Base-by-base conservation (phyloP, 92 coral and sea anemone species). In the Umimayanthus chanpuru region DNA sequence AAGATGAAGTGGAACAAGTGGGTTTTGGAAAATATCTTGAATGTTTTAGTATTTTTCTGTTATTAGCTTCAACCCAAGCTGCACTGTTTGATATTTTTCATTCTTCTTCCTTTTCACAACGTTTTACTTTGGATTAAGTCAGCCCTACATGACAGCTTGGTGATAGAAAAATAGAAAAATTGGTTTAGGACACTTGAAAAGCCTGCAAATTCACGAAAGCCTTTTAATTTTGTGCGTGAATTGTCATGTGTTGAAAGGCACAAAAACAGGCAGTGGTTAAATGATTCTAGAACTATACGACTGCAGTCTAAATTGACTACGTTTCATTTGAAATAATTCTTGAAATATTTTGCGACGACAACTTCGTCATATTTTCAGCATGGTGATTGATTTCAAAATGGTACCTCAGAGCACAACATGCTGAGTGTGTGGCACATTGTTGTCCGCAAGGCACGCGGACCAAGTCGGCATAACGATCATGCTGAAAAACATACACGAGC, bases 351-450 rank as follows among this genome's bases (percentile, higher is more conserved):
- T 38, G 18, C 25, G 40, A 66, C 7, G 85, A 28, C 67, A 81
- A 43, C 44, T 44, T 15, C 61, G 53, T 39, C 79, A 75, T 39
- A 43, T 81, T 78, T 71, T 68, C 29, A 23, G 58, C 18, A 43
- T 83, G 65, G 66, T 70, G 47, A 26, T 44, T 83, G 78, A 83
- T 83, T 66, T 30, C 26, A 68, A 26, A 70, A 83, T 83, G 58
- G 79, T 40, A 30, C 29, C 43, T 38, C 40, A 70, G 39, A 70
- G 66, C 6, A n/a, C 58, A 68, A 30, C 67, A 38, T 43, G 50
- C 77, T 70, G 78, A 4, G 38, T 20, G 77, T 26, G 15, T 26
- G 56, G 61, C 50, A n/a, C 6, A 39, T 38, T 4, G 50, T 64
- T 65, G 11, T 55, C 36, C 6, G 30, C 25, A 9, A 12, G 41